phyloP scores from a whole-genome alignment of 1,140 invertebrate species.

The Zaprionus gabonicus region DNA sequence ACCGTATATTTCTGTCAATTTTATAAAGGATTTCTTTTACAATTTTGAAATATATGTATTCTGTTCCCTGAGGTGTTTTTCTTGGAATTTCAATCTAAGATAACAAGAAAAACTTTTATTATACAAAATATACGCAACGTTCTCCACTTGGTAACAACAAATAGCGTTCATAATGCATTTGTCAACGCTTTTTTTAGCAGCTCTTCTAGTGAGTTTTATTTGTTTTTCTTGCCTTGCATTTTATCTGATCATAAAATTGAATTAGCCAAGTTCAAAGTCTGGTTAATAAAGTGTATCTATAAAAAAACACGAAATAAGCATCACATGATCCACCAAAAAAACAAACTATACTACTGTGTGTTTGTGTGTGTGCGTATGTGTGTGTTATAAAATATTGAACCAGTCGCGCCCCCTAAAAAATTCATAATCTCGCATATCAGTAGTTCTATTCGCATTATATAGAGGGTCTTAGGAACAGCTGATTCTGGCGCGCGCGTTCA shows the following conservation, averaged over 20 bases:
- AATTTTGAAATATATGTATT: neutral
- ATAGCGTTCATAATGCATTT: neutral
- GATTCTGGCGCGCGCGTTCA: constrained; percentile 15
- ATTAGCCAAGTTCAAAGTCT: constrained; percentile 61
- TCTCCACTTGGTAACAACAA: neutral
- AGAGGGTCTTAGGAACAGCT: constrained; percentile 26
- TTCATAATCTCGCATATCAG: neutral
- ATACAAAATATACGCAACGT: neutral
- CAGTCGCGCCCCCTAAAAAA: constrained; percentile 55
- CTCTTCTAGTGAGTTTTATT: neutral
- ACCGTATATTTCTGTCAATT: neutral
- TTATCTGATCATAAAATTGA: constrained; percentile 66
- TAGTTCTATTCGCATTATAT: neutral
- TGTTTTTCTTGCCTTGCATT: constrained; percentile 37
- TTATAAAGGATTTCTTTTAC: neutral
- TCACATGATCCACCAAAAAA: constrained; percentile 64
- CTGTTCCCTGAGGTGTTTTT: too few relatives aligned
- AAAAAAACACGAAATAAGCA: constrained; percentile 36
- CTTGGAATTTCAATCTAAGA: too few relatives aligned
- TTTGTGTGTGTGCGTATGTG: neutral
- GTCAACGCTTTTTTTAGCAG: neutral
- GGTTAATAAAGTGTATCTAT: constrained; percentile 48
- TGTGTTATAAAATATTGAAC: constrained; percentile 19
- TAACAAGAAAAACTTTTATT: neutral
- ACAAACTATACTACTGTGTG: constrained; percentile 21